Evolutionary conservation across 2,888 invertebrate genomes (phyloP).

Genomic region (Elmis aenea): DNA sequence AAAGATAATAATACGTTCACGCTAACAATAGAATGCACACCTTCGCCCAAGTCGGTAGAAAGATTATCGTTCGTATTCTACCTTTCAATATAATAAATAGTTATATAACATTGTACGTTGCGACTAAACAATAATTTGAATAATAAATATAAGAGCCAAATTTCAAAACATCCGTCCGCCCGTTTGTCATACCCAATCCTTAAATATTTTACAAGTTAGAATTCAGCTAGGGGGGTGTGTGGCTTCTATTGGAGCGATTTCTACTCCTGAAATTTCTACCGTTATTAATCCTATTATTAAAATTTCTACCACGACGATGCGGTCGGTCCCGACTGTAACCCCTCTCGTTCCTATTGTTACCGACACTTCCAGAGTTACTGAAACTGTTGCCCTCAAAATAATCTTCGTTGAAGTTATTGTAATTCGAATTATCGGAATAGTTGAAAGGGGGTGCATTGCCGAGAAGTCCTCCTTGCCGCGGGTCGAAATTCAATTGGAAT

Average conservation of each 20-base stretch:
- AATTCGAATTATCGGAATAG: slow-evolving; percentile 17
- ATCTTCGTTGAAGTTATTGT: slow-evolving; percentile 45
- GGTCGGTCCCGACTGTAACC: slow-evolving; percentile 13
- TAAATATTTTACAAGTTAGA: no score
- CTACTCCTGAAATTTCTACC: slow-evolving; percentile 33
- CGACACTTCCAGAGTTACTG: slow-evolving; percentile 5
- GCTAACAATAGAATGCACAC: no score
- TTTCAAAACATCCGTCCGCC: no score
- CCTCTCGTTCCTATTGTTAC: slow-evolving; percentile 6
- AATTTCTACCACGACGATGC: slow-evolving; percentile 13
- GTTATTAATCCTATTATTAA: slow-evolving; percentile 13
- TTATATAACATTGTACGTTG: no score
- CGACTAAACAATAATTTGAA: no score
- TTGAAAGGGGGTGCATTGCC: slow-evolving; percentile 34
- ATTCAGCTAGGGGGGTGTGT: slow-evolving; percentile 39
- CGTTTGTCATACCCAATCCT: no score
- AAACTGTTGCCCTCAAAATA: slow-evolving; percentile 37
- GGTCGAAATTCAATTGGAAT: slow-evolving; percentile 43
- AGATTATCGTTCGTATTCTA: no score
- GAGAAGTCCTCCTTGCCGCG: slow-evolving; percentile 37
- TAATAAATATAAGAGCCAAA: no score
- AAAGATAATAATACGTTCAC: no score
- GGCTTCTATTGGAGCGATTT: slow-evolving; percentile 36
- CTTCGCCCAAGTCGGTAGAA: no score
- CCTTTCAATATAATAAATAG: no score